Evolutionary conservation across 2,888 invertebrate species (phyloP).

Genomic region (Caenorhabditis afra): DNA sequence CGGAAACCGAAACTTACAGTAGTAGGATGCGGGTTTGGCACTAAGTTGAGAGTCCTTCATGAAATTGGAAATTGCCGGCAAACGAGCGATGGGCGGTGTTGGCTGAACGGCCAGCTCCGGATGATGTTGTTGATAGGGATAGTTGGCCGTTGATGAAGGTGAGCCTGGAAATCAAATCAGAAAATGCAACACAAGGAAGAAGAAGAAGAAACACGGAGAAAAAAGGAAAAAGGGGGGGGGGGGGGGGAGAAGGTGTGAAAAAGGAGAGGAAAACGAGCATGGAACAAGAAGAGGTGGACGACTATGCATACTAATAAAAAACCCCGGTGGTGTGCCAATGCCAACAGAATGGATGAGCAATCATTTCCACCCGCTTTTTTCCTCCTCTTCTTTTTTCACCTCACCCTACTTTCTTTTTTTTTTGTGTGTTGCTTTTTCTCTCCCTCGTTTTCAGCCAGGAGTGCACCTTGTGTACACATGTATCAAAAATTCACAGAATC

Average conservation of each 20-base stretch:
- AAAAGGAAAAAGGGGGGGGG: background rate
- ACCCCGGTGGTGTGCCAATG: slow-evolving; percentile 59
- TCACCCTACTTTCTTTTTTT: no score
- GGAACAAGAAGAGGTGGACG: slow-evolving; percentile 4
- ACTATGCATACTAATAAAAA: slow-evolving; percentile 59
- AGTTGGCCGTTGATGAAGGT: slow-evolving; percentile 11
- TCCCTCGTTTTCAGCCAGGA: no score
- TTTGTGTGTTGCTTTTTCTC: no score
- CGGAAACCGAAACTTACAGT: slow-evolving; percentile 51
- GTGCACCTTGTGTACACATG: no score
- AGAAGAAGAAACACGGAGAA: slow-evolving; percentile 43
- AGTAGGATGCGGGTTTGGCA: slow-evolving; percentile 48
- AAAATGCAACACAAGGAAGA: no score
- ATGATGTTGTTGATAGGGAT: slow-evolving; percentile 4
- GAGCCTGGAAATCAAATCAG: slow-evolving; percentile 31
- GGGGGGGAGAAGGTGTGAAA: no score
- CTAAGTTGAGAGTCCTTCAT: slow-evolving; percentile 60
- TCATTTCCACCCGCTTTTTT: background rate
- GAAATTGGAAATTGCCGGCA: slow-evolving; percentile 54
- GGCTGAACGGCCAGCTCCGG: slow-evolving; percentile 14
- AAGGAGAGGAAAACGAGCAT: no score
- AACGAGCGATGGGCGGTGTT: slow-evolving; percentile 9
- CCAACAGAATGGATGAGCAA: slow-evolving; percentile 49
- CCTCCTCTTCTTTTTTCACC: no score
- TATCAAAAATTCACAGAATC: no score